Evolutionary conservation across 1,140 invertebrate species (phyloP).

Genomic region (Andricus grossulariae): DNA sequence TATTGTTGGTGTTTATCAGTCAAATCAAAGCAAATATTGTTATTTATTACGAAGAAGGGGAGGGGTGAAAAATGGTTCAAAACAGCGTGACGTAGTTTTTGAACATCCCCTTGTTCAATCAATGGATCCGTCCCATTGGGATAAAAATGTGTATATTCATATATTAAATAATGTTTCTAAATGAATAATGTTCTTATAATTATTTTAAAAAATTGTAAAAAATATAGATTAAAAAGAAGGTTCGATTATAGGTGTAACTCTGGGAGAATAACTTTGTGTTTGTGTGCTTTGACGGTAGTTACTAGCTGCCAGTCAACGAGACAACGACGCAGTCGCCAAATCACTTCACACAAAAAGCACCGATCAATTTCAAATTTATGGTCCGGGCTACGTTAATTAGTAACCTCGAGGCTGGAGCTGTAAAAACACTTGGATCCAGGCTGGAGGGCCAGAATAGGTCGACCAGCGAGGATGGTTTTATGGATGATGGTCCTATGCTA

Average conservation of each 20-base stretch:
- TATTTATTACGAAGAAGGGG: no score
- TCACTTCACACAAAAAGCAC: conserved; percentile 62
- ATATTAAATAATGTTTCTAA: no score
- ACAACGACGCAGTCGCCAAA: conserved; percentile 48
- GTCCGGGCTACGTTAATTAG: conserved; percentile 67
- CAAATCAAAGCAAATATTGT: no score
- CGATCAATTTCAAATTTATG: conserved; percentile 70
- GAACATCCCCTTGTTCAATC: no score
- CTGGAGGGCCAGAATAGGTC: conserved; percentile 39
- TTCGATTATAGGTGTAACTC: background rate
- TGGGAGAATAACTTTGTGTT: background rate
- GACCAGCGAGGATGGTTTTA: conserved; percentile 47
- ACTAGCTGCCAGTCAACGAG: conserved; percentile 42
- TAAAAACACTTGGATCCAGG: conserved; percentile 48
- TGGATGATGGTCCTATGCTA: conserved; percentile 46
- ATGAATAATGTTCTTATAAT: no score
- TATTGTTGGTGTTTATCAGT: no score
- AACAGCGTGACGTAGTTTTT: no score
- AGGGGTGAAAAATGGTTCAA: no score
- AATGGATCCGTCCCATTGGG: no score
- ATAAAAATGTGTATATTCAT: no score
- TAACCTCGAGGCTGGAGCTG: conserved; percentile 55
- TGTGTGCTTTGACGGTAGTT: background rate
- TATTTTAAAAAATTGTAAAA: no score
- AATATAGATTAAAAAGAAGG: no score